These are phyloP conservation scores for Furcula furcula DNA, from an alignment of 2,888 invertebrate species.

Conservation along the genomic window DNA sequence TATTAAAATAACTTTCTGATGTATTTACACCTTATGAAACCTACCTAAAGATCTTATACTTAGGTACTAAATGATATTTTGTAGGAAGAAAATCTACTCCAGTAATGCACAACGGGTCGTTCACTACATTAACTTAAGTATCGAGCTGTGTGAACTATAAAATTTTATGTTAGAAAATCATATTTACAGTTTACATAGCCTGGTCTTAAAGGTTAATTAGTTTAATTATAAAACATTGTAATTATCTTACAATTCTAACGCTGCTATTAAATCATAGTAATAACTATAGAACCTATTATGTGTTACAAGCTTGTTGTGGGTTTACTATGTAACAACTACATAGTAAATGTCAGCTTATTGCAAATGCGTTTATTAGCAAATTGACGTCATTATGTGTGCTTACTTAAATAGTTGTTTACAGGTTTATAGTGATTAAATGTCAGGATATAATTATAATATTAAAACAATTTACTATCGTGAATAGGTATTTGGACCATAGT, in stretches of 20 bases:
- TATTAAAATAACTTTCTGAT: too few relatives aligned
- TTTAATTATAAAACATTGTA: neutral
- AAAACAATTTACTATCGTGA: too few relatives aligned
- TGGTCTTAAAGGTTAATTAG: neutral
- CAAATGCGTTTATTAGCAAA: slow-evolving; percentile 8
- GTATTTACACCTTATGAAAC: too few relatives aligned
- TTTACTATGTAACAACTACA: slow-evolving; percentile 8
- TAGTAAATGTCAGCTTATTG: slow-evolving; percentile 16
- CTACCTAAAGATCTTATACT: too few relatives aligned
- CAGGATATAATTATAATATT: too few relatives aligned
- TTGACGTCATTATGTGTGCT: slow-evolving; percentile 10
- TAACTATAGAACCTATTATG: slow-evolving; percentile 3
- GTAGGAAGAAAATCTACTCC: too few relatives aligned
- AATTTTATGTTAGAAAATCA: neutral
- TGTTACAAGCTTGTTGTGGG: slow-evolving; percentile 10
- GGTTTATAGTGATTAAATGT: too few relatives aligned
- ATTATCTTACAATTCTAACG: neutral
- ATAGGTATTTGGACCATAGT: too few relatives aligned
- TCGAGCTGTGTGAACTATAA: neutral
- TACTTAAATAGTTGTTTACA: too few relatives aligned
- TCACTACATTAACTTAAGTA: too few relatives aligned
- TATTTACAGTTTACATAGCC: neutral
- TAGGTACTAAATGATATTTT: too few relatives aligned
- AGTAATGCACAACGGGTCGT: too few relatives aligned
- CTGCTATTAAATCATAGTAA: slow-evolving; percentile 1